Evolutionary conservation across 2,113 vertebrate genomes (phyloP), one percentile per base, ranked within the genome.

Genomic region (Anseranas semipalmata): DNA sequence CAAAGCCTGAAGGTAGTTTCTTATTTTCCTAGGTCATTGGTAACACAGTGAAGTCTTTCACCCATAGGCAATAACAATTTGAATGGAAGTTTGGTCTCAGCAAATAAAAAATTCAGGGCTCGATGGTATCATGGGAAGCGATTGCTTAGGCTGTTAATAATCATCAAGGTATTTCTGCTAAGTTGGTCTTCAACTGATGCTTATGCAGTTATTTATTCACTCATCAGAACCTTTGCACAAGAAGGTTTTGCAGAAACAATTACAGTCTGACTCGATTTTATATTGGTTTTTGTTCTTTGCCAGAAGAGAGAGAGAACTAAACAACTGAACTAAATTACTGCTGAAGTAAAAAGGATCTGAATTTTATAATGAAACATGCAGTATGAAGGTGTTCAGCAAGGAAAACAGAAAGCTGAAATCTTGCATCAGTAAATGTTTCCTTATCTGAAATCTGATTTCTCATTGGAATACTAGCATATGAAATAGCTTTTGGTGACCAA

Each of bases 71-170:
- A 8, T 65, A 53, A 25, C 15, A 72, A 21, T 89, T 82, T n/a
- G 58, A 76, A 37, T 72, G 33, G n/a, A 72, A 71, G n/a, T 79
- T 93, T 85, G 32, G 12, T 68, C 35, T 72, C 8, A 10, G 62
- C 45, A 92, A 60, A 66, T 27, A 60, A 27, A 73, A 75, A 71
- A 67, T 56, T 84, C 20, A 60, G 43, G 30, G 39, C 32, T 87
- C 30, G 13, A 30, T 2, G 4, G 15, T 65, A 15, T 77, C 89
- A 75, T 0, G 14, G 70, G 12, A 70, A 33, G 25, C 35, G 19
- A 50, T 85, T 81, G 37, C 77, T 87, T 66, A 63, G 87, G 28
- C 35, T 12, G 55, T 63, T 89, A 89, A 62, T 85, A 88, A 78
- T 87, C 73, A 85, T 60, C n/a, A 62, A 41, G 16, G 30, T 84